Evolutionary conservation across 1,140 invertebrate genomes (phyloP).

Genomic region (Drosophila azteca): DNA sequence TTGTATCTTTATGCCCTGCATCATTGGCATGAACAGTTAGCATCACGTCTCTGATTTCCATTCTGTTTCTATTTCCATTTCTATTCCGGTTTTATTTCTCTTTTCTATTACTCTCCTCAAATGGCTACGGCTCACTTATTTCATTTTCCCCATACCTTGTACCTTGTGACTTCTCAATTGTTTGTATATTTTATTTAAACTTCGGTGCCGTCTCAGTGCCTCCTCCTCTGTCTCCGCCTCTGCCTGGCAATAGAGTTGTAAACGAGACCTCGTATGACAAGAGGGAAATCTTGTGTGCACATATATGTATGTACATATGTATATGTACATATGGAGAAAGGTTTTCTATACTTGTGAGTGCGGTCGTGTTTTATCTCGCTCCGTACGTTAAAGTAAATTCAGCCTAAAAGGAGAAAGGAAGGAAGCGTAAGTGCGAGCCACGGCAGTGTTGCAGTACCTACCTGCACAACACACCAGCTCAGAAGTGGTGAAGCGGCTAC

Average conservation of each 20-base stretch:
- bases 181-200: constrained; percentile 68
- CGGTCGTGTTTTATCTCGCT: too few species aligned
- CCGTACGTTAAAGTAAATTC: too few species aligned
- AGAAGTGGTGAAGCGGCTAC: too few species aligned
- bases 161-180: constrained; percentile 61
- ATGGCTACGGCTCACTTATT: constrained; percentile 66
- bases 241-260: constrained; percentile 12
- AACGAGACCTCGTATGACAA: constrained; percentile 49
- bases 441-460: too few species aligned
- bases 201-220: constrained; percentile 18
- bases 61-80: constrained; percentile 34
- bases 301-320: too few species aligned
- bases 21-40: constrained; percentile 48
- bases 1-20: constrained; percentile 52
- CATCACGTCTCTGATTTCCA: neutral
- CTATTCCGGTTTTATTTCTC: constrained; percentile 14
- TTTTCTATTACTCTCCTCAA: constrained; percentile 22
- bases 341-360: too few species aligned
- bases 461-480: too few species aligned
- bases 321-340: too few species aligned
- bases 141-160: constrained; percentile 61
- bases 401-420: too few species aligned
- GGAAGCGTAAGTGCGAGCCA: too few species aligned
- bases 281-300: constrained; percentile 21
- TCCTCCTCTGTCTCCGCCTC: neutral